Percentiles rank a stretch among this genome's conserved stretches.
Conservation (phyloP, 2,888 invertebrate species). For the Idaea aversata region DNA sequence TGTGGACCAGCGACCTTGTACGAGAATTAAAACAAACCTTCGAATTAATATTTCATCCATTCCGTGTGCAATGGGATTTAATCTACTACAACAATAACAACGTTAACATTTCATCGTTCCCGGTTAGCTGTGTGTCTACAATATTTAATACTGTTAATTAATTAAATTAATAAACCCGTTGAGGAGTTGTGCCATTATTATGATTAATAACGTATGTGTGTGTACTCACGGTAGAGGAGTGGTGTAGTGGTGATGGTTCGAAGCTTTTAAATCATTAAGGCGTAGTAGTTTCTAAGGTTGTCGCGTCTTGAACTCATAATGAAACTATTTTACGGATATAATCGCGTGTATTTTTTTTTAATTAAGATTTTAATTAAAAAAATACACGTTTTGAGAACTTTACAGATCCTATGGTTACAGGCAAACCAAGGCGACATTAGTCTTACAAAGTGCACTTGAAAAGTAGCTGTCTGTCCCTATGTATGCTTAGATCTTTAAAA, state of each 20-base stretch:
- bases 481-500: too few relatives aligned
- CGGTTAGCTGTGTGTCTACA: conserved; percentile 58
- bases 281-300: neutral
- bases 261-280: neutral
- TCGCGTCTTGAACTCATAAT: neutral
- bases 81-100: conserved; percentile 72
- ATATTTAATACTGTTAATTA: conserved; percentile 70
- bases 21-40: conserved; percentile 62
- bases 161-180: conserved; percentile 63
- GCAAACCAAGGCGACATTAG: too few relatives aligned
- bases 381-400: too few relatives aligned
- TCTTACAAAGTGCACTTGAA: too few relatives aligned
- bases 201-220: conserved; percentile 63
- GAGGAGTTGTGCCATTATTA: conserved; percentile 62
- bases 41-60: conserved; percentile 64
- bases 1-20: conserved; percentile 47
- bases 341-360: too few relatives aligned
- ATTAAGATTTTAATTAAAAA: too few relatives aligned
- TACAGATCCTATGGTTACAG: too few relatives aligned
- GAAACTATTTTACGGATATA: too few relatives aligned
- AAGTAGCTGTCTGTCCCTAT: too few relatives aligned
- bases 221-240: conserved; percentile 17
- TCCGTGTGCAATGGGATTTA: conserved; percentile 55
- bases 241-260: conserved; percentile 1
- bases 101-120: conserved; percentile 71